These are phyloP conservation scores for Neostethus bicornis DNA, from an alignment of 2,797 vertebrate genomes.

Conservation along the genomic window DNA sequence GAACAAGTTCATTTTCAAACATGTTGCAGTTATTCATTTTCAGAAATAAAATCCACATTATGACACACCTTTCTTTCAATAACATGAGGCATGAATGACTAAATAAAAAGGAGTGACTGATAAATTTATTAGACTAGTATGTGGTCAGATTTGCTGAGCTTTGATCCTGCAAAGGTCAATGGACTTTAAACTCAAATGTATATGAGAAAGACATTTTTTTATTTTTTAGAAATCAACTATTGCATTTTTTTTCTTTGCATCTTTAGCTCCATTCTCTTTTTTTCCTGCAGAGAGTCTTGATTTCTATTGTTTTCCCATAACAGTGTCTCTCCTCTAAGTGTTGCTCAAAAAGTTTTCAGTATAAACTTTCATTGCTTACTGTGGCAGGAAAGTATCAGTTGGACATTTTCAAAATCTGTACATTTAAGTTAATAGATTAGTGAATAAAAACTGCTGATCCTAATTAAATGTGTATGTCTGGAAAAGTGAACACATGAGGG, in stretches of 20 bases:
- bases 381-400: no score
- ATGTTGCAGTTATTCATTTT: no score
- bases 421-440: not conserved
- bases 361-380: no score
- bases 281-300: no score
- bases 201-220: no score
- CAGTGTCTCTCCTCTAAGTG: no score
- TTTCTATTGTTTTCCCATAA: not conserved
- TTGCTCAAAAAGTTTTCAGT: no score
- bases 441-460: not conserved
- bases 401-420: no score
- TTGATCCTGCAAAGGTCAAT: conserved; percentile 22
- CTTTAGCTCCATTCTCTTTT: no score
- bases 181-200: conserved; percentile 17
- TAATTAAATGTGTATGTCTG: not conserved
- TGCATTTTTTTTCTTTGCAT: no score
- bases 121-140: conserved; percentile 24
- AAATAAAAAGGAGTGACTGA: conserved; percentile 55
- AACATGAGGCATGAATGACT: conserved; percentile 44
- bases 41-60: conserved; percentile 3
- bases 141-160: conserved; percentile 13
- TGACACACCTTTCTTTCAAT: conserved; percentile 14
- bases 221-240: no score
- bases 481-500: not conserved
- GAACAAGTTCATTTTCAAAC: no score